A percentile compares a stretch with the other conserved stretches of the same genome.
phyloP scores from a whole-genome alignment of 1,140 invertebrate genomes.

The Chelonus insularis region DNA sequence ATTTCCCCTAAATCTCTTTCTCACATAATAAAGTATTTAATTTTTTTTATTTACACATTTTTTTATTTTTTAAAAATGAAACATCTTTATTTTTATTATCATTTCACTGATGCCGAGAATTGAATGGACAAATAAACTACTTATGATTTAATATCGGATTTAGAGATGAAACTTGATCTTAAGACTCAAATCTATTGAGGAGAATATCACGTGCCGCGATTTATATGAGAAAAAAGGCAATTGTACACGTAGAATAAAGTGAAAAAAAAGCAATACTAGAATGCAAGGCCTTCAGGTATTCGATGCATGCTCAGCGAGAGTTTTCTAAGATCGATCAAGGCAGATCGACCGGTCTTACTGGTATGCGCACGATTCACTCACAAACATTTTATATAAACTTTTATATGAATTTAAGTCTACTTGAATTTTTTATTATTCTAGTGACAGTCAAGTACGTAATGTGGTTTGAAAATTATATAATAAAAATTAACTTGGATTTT shows the following conservation, averaged over 20 bases:
- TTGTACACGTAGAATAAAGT: background rate
- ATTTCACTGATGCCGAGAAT: too few relatives aligned
- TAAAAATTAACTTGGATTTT: too few relatives aligned
- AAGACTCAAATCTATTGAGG: background rate
- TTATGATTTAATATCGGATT: too few relatives aligned
- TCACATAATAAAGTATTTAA: too few relatives aligned
- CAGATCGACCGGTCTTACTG: conserved; percentile 37
- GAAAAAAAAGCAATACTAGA: conserved; percentile 9
- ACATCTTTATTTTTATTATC: too few relatives aligned
- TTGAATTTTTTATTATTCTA: conserved; percentile 28
- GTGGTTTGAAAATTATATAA: too few relatives aligned
- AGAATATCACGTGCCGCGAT: conserved; percentile 1
- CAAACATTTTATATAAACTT: conserved; percentile 35
- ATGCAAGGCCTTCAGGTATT: conserved; percentile 15
- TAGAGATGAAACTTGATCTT: too few relatives aligned
- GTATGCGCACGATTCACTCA: conserved; percentile 17
- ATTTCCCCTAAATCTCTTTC: too few relatives aligned
- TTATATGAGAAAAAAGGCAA: background rate
- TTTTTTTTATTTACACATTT: conserved; percentile 5
- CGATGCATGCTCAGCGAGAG: conserved; percentile 35
- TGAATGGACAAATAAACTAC: too few relatives aligned
- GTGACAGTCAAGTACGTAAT: too few relatives aligned
- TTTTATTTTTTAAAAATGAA: background rate
- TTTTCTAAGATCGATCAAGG: conserved; percentile 38
- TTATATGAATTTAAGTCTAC: conserved; percentile 38